Percentiles rank a stretch among this genome's conserved stretches.
Conservation (phyloP, 2,888 invertebrate genomes). For the Cyrtodaria siliqua region DNA sequence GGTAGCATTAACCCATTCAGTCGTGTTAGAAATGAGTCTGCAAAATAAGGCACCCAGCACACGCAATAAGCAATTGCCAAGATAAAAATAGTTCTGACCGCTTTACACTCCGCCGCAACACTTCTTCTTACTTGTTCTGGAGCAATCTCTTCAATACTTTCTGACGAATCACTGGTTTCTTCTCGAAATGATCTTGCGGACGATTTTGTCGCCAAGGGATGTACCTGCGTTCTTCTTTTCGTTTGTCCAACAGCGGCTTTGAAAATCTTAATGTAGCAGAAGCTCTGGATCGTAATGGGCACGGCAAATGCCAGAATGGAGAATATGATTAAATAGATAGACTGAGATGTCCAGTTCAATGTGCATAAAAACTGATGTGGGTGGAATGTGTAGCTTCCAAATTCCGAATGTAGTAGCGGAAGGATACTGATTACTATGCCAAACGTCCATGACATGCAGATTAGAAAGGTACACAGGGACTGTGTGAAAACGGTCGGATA, state of each 20-base stretch:
- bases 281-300: constrained; percentile 66
- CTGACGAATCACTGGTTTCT: constrained; percentile 41
- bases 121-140: constrained; percentile 7
- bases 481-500: constrained; percentile 75
- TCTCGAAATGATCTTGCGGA: constrained; percentile 27
- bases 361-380: constrained; percentile 66
- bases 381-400: constrained; percentile 60
- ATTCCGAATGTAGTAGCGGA: constrained; percentile 64
- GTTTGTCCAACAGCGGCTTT: constrained; percentile 73
- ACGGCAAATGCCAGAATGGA: constrained; percentile 51
- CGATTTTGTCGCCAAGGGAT: constrained; percentile 53
- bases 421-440: constrained; percentile 67
- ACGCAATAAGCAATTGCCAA: constrained; percentile 68
- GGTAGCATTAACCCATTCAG: constrained; percentile 18
- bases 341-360: constrained; percentile 58
- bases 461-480: constrained; percentile 60
- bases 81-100: constrained; percentile 73
- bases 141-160: constrained; percentile 33
- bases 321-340: constrained; percentile 51
- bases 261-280: constrained; percentile 75
- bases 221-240: constrained; percentile 63
- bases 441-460: constrained; percentile 62
- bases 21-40: constrained; percentile 43
- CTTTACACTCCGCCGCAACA: constrained; percentile 68
- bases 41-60: constrained; percentile 74